Base-by-base conservation (phyloP, 64 coral and sea anemone species). In the Porites australiensis region DNA sequence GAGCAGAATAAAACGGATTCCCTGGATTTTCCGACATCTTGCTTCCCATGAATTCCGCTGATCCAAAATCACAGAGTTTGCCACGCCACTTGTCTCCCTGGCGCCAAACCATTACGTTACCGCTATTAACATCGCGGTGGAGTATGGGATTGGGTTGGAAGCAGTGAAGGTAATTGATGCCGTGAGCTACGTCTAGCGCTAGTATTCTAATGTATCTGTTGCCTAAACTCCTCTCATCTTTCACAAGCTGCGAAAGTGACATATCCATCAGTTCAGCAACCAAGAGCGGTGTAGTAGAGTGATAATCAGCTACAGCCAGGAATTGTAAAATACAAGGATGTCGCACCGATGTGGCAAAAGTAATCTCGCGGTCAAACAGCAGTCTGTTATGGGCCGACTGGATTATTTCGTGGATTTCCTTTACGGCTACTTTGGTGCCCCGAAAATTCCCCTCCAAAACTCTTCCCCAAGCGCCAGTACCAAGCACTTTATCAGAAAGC, bases 41-140 rank as follows among this genome's bases (percentile, higher is more conserved):
- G 21, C 13, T 82, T n/a, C 95, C 86, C 62, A 90, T 74, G 50
- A 96, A 96, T 63, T 93, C 95, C 54, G 95, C 95, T 87, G 95
- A 96, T n/a, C 95, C 95, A 78, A 96, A 96, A 93, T 96, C 95
- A 74, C 95, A 96, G 44, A 96, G 74, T 52, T 96, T 96, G 2
- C 86, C 95, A 50, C 95, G 79, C 91, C 95, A 96, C 45, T 88
- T 65, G 70, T 96, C 82, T 48, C 95, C 95, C 45, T 96, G 91
- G 1, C 81, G 91, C 95, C 95, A 96, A 53, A 96, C 87, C 95
- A 96, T 96, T 20, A 90, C 75, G 69, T 96, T 96, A 1, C 95
- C 95, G 16, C 91, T 92, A 37, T 89, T 96, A 16, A 96, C 77
- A 64, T 96, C 95, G 22, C 95, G 91, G 55, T 96, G 95, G 8